A percentile compares a stretch with the other conserved stretches of the same genome.
Conservation (phyloP, 2,888 invertebrate genomes). For the Drosophila neutralis region DNA sequence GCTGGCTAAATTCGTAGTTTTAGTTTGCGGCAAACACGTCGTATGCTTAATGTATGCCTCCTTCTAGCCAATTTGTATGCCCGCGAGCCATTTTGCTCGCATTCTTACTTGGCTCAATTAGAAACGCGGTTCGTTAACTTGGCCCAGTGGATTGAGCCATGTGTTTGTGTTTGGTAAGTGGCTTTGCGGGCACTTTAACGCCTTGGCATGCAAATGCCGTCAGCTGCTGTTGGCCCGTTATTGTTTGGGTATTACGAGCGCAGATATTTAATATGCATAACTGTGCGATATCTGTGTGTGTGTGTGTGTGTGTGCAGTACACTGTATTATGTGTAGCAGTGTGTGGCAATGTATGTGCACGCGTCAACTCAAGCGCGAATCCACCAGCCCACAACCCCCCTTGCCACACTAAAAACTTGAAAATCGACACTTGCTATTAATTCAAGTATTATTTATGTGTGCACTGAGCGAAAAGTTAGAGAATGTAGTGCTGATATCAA, state of each 20-base stretch:
- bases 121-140: constrained; percentile 30
- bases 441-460: background rate
- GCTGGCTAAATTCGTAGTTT: constrained; percentile 13
- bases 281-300: constrained; percentile 22
- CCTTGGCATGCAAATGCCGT: constrained; percentile 49
- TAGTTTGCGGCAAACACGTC: constrained; percentile 18
- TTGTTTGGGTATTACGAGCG: constrained; percentile 9
- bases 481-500: background rate
- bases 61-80: constrained; percentile 34
- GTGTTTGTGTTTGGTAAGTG: constrained; percentile 25
- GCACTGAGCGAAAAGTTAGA: background rate
- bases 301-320: background rate
- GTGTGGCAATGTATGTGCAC: constrained; percentile 40
- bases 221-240: constrained; percentile 10
- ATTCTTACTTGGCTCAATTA: constrained; percentile 57
- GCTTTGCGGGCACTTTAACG: constrained; percentile 33
- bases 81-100: constrained; percentile 18
- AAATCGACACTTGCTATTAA: constrained; percentile 44
- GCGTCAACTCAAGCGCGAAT: constrained; percentile 54
- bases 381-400: no score
- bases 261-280: constrained; percentile 72
- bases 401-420: constrained; percentile 10
- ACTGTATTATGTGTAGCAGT: constrained; percentile 1
- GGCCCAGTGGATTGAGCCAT: constrained; percentile 33
- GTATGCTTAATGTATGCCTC: constrained; percentile 31